Evolutionary conservation across 2,797 vertebrate genomes (phyloP), one percentile per base, ranked within the genome.

Genomic region (Gadopsis bispinosus): DNA sequence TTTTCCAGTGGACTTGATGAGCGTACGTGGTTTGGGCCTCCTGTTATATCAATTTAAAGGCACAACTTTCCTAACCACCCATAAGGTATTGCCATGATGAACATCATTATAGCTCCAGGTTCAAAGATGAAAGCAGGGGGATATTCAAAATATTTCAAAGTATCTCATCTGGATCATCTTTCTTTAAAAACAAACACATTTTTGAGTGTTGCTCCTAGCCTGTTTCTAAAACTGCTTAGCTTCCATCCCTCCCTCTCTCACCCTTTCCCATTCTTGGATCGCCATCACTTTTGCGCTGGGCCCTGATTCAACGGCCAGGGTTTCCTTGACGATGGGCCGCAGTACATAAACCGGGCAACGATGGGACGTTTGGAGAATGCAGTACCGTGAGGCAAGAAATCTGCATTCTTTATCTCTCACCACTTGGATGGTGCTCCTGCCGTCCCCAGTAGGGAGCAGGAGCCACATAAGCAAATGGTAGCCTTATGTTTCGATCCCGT

Each of bases 371-470:
- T 12, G 79, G 83, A 88, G 90, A 95, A 78, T 69, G 77, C 74
- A 79, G 87, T 81, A 75, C 92, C 73, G 76, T 81, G 63, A 82
- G 93, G 89, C 93, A 96, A 95, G 95, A 96, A 95, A 94, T 89
- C 92, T 81, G 83, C 88, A 95, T 97, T 96, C 93, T 91, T 96
- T 91, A 91, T 96, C 92, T 94, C 78, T 84, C 75, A 83, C 63
- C 78, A 67, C 43, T 86, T 87, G 87, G 84, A 91, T 69, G 77
- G 66, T 43, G 60, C 72, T 88, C 77, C 66, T 31, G 45, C 50
- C 7, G 68, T 76, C 76, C 79, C 77, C 39, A 9, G 60, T n/a
- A 31, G 55, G 73, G 72, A 79, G 43, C 77, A 61, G 58, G 60
- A 87, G 70, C 79, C 64, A 47, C 69, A 66, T 20, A 39, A 66